These are phyloP conservation scores for Condylura cristata DNA, from an alignment of 2,113 vertebrate genomes.

Conservation along the genomic window DNA sequence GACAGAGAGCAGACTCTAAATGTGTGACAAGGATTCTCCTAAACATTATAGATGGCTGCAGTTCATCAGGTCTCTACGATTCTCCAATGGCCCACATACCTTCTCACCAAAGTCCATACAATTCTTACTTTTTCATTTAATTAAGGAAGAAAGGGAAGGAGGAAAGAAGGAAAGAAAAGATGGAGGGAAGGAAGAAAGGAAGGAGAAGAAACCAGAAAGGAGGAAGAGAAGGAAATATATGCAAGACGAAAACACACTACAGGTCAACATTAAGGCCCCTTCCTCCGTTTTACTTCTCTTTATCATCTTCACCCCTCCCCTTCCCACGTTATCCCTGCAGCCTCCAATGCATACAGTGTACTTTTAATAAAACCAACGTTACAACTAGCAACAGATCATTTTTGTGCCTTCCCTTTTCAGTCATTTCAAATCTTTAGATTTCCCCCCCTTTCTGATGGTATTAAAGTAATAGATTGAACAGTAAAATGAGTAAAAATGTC, in stretches of 20 bases:
- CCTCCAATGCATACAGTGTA: not conserved
- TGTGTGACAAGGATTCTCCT: not conserved
- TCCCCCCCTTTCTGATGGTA: not conserved
- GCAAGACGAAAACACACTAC: not conserved
- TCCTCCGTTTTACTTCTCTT: not conserved
- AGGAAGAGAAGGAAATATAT: not conserved
- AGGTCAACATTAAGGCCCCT: not conserved
- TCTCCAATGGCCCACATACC: not conserved
- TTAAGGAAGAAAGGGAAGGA: not conserved
- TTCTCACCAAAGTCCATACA: not conserved
- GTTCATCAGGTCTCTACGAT: not conserved
- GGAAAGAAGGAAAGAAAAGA: not conserved
- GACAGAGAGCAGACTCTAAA: not conserved
- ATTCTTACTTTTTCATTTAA: not conserved
- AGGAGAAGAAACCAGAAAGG: not conserved
- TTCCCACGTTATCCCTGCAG: not conserved
- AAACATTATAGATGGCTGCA: not conserved
- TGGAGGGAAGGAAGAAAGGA: not conserved
- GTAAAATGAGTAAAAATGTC: conserved; percentile 63
- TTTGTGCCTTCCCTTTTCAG: conserved; percentile 25
- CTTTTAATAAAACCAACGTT: not conserved
- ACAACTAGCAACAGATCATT: conserved; percentile 21
- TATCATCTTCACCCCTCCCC: not conserved
- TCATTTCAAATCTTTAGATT: conserved; percentile 34
- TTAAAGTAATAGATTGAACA: conserved; percentile 63